These are phyloP conservation scores for Sialis lutaria DNA, from an alignment of 2,888 invertebrate genomes.

Conservation along the genomic window DNA sequence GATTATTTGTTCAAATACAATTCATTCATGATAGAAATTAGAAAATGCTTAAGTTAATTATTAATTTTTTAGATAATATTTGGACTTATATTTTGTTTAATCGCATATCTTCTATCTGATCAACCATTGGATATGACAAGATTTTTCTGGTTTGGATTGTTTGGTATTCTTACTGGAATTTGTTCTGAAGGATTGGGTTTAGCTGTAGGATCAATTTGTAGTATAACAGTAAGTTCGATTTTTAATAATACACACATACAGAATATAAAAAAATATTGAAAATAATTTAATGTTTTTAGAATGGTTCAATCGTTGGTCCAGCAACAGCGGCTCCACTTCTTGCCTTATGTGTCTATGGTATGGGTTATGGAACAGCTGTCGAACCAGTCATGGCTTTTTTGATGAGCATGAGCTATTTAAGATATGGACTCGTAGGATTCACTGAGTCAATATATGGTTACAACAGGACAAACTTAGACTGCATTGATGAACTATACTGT, in stretches of 20 bases:
- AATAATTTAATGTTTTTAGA: constrained; percentile 26
- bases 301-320: constrained; percentile 40
- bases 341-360: constrained; percentile 39
- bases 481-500: constrained; percentile 7
- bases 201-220: constrained; percentile 43
- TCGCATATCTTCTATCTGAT: constrained; percentile 39
- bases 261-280: background rate
- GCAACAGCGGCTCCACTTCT: constrained; percentile 35
- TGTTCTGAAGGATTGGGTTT: constrained; percentile 61
- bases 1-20: constrained; percentile 11
- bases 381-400: constrained; percentile 33
- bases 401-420: constrained; percentile 42
- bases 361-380: constrained; percentile 38
- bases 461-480: constrained; percentile 3
- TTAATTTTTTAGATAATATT: constrained; percentile 28
- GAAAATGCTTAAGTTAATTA: constrained; percentile 1
- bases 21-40: background rate
- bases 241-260: constrained; percentile 2
- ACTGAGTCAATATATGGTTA: constrained; percentile 6
- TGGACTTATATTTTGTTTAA: constrained; percentile 28
- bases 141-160: constrained; percentile 36
- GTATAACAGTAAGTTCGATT: constrained; percentile 31
- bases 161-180: constrained; percentile 39
- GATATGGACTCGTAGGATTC: constrained; percentile 46
- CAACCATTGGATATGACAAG: constrained; percentile 48